Base-by-base conservation (phyloP, 2,888 invertebrate genomes). In the Ptychoptera contaminata region DNA sequence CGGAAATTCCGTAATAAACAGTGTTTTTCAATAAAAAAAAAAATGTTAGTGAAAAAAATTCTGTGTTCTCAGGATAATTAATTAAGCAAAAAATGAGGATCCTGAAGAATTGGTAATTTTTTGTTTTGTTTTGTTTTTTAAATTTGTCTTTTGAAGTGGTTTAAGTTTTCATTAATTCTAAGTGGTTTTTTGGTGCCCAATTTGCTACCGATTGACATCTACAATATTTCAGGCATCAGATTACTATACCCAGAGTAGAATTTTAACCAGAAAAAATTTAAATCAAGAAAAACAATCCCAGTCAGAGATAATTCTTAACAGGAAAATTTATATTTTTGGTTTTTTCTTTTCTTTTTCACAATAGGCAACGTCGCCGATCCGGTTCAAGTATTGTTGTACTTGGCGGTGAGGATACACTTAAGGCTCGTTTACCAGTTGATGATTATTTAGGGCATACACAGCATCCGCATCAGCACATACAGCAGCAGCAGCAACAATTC, bases 351-450 rank as follows among this genome's bases (percentile, higher is more conserved):
- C 44, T 36, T 46, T 48, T 45, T 49, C 47, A 46, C 74, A 76
- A 23, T 72, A 87, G 85, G 81, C 79, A 82, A 49, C 77, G 85
- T 54, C 76, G 83, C 54, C 76, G 83, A 54, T 83, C 81, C 53
- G 79, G 79, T 56, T 82, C 81, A 66, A 82, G 82, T 65, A 82
- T 85, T 65, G 80, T 83, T 61, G 84, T 84, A 62, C 73, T 83
- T 60, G 84, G 80, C 62, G 79, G 77, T 37, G 81, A 80, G 50
- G 76, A 74, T 61, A 73, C 52, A 37, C 50, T 64, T 47, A 67
- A 76, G 61, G 73, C 72, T 58, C 71, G 71, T 56, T 60, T 69
- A 55, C 74, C 73, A 58, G 67, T 76, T 67, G 67, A 77, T 57
- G 74, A 75, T 46, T 63, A 62, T 52, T 60, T 59, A 52, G 57